These are phyloP conservation scores for Hyaena hyaena DNA, from an alignment of 2,113 vertebrate species.

Conservation along the genomic window DNA sequence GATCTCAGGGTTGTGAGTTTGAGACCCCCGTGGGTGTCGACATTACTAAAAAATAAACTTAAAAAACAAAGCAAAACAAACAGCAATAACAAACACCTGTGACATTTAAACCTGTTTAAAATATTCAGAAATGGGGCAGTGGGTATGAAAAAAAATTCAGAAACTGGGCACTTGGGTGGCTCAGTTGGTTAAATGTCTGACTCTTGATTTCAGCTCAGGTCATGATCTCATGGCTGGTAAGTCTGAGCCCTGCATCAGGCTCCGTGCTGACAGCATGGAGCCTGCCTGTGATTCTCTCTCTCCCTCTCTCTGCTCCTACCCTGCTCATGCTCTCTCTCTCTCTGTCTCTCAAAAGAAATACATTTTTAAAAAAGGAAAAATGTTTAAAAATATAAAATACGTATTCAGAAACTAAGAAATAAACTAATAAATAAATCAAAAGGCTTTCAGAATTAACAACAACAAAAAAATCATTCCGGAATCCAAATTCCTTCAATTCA, in stretches of 20 bases:
- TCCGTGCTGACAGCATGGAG: no score
- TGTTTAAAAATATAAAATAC: no score
- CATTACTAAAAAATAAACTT: not conserved
- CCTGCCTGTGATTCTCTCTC: no score
- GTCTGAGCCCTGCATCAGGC: not conserved
- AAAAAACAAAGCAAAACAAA: not conserved
- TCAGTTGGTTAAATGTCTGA: no score
- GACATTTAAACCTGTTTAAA: conserved; percentile 1
- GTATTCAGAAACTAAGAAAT: conserved; percentile 30
- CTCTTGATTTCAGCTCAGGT: not conserved
- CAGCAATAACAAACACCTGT: not conserved
- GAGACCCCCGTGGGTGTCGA: no score
- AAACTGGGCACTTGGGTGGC: no score
- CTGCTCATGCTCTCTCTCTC: no score
- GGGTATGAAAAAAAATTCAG: no score
- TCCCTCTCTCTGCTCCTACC: no score
- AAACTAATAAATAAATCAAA: conserved; percentile 32
- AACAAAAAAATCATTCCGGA: not conserved
- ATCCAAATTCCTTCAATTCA: not conserved
- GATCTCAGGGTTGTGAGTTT: no score
- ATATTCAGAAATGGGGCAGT: not conserved
- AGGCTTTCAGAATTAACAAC: not conserved
- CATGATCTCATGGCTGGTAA: not conserved
- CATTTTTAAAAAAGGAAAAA: no score
- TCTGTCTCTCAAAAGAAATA: no score